Conservation (phyloP, 2,888 invertebrate species). For the Eilema depressum region DNA sequence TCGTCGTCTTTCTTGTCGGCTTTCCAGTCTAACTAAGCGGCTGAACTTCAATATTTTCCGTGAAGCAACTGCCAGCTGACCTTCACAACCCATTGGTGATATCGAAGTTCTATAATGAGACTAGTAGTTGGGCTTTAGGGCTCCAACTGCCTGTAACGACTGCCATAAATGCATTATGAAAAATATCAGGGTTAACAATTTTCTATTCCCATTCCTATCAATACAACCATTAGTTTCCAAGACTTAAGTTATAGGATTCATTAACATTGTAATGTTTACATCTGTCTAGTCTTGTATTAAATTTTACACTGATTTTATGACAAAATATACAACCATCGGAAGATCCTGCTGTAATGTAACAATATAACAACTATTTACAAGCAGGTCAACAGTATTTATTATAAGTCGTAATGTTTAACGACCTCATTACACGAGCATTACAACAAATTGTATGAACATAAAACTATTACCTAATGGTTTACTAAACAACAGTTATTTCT, state of each 20-base stretch:
- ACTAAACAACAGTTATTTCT: not conserved
- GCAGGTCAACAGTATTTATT: constrained; percentile 16
- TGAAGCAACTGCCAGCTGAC: no score
- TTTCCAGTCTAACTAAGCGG: no score
- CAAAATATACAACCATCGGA: not conserved
- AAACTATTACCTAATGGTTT: constrained; percentile 3
- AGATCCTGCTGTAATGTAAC: constrained; percentile 1
- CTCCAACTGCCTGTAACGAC: no score
- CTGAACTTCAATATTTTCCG: no score
- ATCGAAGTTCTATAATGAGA: no score
- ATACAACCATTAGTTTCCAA: not conserved
- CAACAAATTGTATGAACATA: constrained; percentile 14
- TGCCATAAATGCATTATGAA: no score
- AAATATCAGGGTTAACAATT: no score
- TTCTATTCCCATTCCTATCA: no score
- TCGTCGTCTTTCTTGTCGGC: no score
- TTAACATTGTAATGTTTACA: not conserved
- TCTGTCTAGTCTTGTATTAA: not conserved
- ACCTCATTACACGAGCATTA: constrained; percentile 12
- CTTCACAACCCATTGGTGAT: no score
- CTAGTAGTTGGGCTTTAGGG: no score
- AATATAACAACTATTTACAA: not conserved
- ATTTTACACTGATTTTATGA: constrained; percentile 6
- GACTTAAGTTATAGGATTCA: not conserved
- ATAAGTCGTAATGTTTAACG: constrained; percentile 14